Conservation (phyloP, 2,888 invertebrate genomes). For the Chloroclystis v-ata region DNA sequence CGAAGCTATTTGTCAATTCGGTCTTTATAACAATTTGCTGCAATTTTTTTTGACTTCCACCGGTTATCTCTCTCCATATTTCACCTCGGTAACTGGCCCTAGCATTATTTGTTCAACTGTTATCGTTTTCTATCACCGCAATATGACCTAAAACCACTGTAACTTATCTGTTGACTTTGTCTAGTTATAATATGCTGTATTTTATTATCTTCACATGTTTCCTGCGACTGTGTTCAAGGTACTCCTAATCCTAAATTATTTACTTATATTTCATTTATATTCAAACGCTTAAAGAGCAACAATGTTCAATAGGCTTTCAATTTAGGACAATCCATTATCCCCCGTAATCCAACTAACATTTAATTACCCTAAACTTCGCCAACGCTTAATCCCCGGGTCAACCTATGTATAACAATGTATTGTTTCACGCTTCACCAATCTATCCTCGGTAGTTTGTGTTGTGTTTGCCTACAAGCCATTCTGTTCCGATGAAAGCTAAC, state of each 20-base stretch:
- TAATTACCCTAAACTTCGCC: slow-evolving; percentile 38
- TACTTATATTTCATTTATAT: no score
- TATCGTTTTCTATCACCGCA: slow-evolving; percentile 20
- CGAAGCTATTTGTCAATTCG: background rate
- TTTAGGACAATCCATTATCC: slow-evolving; percentile 25
- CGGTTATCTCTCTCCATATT: background rate
- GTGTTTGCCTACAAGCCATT: background rate
- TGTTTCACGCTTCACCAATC: background rate
- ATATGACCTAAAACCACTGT: slow-evolving; percentile 17
- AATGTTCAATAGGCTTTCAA: slow-evolving; percentile 10
- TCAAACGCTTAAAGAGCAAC: no score
- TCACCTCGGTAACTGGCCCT: slow-evolving; percentile 1
- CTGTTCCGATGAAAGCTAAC: no score
- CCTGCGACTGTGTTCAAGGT: slow-evolving; percentile 5
- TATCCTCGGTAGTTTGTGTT: background rate
- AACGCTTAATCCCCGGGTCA: slow-evolving; percentile 31
- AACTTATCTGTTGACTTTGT: slow-evolving; percentile 20
- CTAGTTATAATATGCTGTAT: slow-evolving; percentile 16
- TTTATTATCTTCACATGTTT: slow-evolving; percentile 13
- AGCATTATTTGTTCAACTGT: slow-evolving; percentile 6
- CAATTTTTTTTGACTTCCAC: background rate
- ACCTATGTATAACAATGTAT: background rate
- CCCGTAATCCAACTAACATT: slow-evolving; percentile 32
- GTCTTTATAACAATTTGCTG: background rate
- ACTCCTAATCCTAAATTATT: background rate